phyloP scores from a whole-genome alignment of 2,797 vertebrate genomes.

The Gymnodraco acuticeps region DNA sequence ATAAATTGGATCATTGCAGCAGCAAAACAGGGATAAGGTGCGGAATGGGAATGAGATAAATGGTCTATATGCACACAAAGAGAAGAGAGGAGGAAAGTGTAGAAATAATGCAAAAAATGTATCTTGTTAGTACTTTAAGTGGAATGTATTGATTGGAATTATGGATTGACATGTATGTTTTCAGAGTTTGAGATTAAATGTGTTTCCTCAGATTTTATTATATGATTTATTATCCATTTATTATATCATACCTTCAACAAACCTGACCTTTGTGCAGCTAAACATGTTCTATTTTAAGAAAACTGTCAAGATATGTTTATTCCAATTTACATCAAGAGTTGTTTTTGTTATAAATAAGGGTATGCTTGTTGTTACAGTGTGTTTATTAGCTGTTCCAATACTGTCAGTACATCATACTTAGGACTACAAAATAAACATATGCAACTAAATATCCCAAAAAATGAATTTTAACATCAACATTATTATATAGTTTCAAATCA shows the following conservation, averaged over 20 bases:
- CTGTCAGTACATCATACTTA: background rate
- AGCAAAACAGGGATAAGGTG: conserved; percentile 53
- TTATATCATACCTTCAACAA: background rate
- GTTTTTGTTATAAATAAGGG: background rate
- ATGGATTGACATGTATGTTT: background rate
- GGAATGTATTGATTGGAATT: conserved; percentile 1
- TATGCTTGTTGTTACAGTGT: background rate
- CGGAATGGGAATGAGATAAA: conserved; percentile 63
- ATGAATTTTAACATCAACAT: no score
- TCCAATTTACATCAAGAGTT: background rate
- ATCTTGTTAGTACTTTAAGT: conserved; percentile 18
- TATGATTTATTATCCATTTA: background rate
- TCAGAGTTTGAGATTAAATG: conserved; percentile 1
- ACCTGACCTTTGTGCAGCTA: background rate
- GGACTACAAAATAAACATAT: background rate
- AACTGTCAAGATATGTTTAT: background rate
- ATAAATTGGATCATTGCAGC: conserved; percentile 69
- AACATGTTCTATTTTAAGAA: background rate
- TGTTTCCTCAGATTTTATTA: background rate
- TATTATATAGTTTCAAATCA: no score
- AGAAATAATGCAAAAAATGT: background rate
- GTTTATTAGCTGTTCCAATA: background rate
- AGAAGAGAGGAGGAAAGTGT: conserved; percentile 21
- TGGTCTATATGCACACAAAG: conserved; percentile 16
- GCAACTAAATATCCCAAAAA: no score